Base-by-base conservation (phyloP, 2,888 invertebrate species). In the Automeris io region DNA sequence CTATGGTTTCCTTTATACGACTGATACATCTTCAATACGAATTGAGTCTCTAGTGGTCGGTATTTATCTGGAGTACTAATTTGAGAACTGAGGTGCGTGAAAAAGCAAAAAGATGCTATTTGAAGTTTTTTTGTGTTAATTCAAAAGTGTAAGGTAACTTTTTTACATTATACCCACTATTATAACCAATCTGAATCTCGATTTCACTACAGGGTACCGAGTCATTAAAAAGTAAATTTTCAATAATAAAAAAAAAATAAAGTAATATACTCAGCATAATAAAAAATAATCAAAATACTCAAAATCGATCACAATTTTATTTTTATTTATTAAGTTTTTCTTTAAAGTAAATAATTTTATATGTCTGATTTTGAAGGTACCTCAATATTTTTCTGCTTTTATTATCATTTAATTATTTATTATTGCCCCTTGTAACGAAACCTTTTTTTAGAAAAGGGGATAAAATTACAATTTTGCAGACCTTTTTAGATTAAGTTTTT, bases 151-250 rank as follows among this genome's bases (percentile, higher is more conserved):
- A 38, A 49, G 51, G 58, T 53, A 52, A 58, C 59, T 61, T 63
- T 47, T 56, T 55, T 51, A 50, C 45, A 44, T 58, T 53, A 46
- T 43, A 47, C 51, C 45, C 51, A 50, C 49, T 54, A 47, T 47
- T 57, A 43, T 53, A 68, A 72, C 67, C 64, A 72, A 67, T 57
- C 55, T 42, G 66, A 80, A 78, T 77, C 78, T 77, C 76, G 55
- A 63, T 70, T 71, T 73, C 72, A 66, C 68, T 63, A 79, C 83
- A 82, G 83, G 83, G 82, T 83, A 82, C 73, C 66, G 73, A 76
- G 67, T 69, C 75, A 64, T 70, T 57, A 66, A 58, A 54, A 58
- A 61, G 55, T 43, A 46, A 53, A 43, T 37, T 42, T 47, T 47
- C n/a, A n/a, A n/a, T 51, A 57, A 42, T 40, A 54, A 54, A 49